A percentile compares a stretch with the other conserved stretches of the same genome.
Evolutionary conservation across 1,140 invertebrate genomes (phyloP).

Genomic region (Achroia grisella): DNA sequence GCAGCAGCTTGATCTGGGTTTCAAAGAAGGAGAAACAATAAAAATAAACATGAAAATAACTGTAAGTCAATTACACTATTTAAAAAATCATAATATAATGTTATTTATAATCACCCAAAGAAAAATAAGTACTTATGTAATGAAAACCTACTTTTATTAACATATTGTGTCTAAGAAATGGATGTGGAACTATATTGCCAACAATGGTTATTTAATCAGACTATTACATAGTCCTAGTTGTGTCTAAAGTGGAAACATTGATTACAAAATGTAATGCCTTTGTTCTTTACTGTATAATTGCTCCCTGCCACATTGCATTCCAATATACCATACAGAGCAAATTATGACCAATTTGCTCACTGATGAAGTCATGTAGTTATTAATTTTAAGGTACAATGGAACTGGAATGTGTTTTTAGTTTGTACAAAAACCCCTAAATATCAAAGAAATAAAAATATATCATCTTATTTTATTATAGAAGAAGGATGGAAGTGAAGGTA

Average conservation of each 20-base stretch:
- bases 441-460: too few relatives aligned
- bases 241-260: too few relatives aligned
- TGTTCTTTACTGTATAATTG: too few relatives aligned
- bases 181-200: not conserved
- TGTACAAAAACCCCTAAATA: too few relatives aligned
- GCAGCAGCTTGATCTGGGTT: constrained; percentile 94
- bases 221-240: not conserved
- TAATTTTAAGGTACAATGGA: too few relatives aligned
- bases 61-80: constrained; percentile 75
- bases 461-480: constrained; percentile 75
- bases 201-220: not conserved
- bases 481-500: constrained; percentile 87
- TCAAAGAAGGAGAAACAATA: constrained; percentile 99
- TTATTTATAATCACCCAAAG: too few relatives aligned
- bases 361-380: constrained; percentile 6
- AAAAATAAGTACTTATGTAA: too few relatives aligned
- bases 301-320: not conserved
- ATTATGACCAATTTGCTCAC: too few relatives aligned
- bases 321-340: too few relatives aligned
- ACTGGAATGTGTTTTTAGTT: too few relatives aligned
- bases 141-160: too few relatives aligned
- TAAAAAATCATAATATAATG: not conserved
- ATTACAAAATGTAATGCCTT: too few relatives aligned
- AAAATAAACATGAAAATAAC: constrained; percentile 99
- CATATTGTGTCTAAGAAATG: not conserved